A percentile compares a stretch with the other conserved stretches of the same genome.
Conservation (phyloP, 2,113 vertebrate genomes). For the Ctenodactylus gundi region DNA sequence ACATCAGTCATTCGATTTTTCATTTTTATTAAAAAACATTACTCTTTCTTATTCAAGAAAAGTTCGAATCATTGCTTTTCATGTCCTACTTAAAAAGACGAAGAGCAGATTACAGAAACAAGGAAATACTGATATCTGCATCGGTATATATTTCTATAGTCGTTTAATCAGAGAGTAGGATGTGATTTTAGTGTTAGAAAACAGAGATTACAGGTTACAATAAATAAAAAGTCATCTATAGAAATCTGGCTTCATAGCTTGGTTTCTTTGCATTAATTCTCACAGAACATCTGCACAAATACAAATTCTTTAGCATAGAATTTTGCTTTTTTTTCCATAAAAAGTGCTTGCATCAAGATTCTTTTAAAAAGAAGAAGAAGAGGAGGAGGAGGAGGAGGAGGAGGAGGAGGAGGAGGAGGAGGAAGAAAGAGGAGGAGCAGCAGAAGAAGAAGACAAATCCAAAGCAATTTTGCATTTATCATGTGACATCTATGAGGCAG, state of each 20-base stretch:
- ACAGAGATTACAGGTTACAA: background rate
- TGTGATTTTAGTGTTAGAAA: background rate
- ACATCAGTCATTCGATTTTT: slow-evolving; percentile 53
- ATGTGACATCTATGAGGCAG: background rate
- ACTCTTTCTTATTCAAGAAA: slow-evolving; percentile 27
- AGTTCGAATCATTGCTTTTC: background rate
- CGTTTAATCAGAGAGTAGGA: background rate
- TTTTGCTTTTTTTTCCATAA: background rate
- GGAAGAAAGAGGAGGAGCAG: too few relatives aligned
- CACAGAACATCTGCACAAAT: background rate
- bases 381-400: too few relatives aligned
- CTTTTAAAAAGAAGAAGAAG: too few relatives aligned
- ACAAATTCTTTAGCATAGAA: background rate
- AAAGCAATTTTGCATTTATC: background rate
- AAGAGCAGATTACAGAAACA: background rate
- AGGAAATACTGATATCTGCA: background rate
- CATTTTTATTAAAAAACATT: slow-evolving; percentile 4
- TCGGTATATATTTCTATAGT: background rate
- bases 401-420: background rate
- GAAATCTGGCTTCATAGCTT: background rate
- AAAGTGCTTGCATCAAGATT: too few relatives aligned
- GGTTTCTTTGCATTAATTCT: background rate
- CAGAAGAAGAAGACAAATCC: background rate
- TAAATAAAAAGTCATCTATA: background rate
- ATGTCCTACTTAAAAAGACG: background rate